These are phyloP conservation scores for Hemicrepidius hirtus DNA, from an alignment of 2,888 invertebrate species.

Conservation along the genomic window DNA sequence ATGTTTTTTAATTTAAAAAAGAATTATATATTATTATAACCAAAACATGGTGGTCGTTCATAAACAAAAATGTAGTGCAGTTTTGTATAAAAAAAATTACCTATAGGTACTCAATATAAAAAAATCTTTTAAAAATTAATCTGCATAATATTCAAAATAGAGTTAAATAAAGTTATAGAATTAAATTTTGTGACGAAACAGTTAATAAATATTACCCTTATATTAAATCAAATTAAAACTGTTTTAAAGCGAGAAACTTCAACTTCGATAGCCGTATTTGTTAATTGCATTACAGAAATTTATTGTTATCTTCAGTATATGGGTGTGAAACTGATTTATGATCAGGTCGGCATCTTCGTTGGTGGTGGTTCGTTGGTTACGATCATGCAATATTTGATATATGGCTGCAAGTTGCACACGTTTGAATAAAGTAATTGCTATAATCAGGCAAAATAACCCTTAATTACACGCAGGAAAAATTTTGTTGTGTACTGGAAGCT, in stretches of 20 bases:
- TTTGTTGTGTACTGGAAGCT: neutral
- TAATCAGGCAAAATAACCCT: constrained; percentile 25
- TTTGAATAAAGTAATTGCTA: constrained; percentile 34
- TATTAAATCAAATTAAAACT: neutral
- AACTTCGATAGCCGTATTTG: constrained; percentile 8
- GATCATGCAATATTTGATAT: constrained; percentile 33
- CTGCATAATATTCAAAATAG: no score
- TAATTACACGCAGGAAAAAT: constrained; percentile 21
- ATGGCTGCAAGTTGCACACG: constrained; percentile 27
- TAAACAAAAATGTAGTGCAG: no score
- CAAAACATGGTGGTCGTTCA: no score
- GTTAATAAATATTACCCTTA: no score
- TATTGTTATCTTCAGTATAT: constrained; percentile 22
- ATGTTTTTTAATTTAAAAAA: no score
- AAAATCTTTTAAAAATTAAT: no score
- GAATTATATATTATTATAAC: no score
- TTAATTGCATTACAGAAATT: constrained; percentile 16
- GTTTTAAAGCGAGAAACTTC: neutral
- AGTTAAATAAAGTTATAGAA: no score
- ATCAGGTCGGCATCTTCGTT: constrained; percentile 18
- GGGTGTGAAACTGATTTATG: constrained; percentile 33
- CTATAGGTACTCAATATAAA: no score
- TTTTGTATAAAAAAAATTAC: no score
- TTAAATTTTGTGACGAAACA: no score
- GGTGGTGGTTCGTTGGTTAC: constrained; percentile 14